Evolutionary conservation across 2,888 invertebrate genomes (phyloP), one percentile per base, ranked within the genome.

Genomic region (Gymnocheta viridis): DNA sequence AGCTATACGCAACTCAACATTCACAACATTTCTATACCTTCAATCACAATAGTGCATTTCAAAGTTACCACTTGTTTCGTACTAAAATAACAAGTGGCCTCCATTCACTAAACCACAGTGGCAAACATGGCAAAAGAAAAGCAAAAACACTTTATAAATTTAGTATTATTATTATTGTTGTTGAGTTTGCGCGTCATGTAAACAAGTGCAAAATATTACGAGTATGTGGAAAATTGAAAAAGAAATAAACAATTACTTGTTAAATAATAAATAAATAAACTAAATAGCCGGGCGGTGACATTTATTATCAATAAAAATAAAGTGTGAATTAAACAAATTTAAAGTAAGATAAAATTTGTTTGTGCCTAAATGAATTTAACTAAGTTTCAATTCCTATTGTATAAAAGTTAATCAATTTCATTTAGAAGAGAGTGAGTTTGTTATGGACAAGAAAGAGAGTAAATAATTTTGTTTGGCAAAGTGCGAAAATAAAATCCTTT

Each of bases 111-210:
- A 47, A 72, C n/a, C 72, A 60, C 32, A 41, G 62, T 41, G 29
- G 10, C 17, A 27, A 66, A 76, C 51, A 6, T 44, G 32, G 17
- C n/a, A 54, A 49, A 32, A 51, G 9, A 17, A 56, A 58, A 67
- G 47, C 2, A 60, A 32, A 14, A 66, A 56, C 2, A 19, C n/a
- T 56, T 35, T 5, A 19, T 12, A 80, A 73, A 22, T 41, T 73
- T 27, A 77, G 64, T 76, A 10, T 66, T 51, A 49, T 72, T 64
- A 4, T 54, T 54, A 56, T 67, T 73, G 64, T 70, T 82, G 79
- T 47, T 79, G 78, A 82, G 82, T 74, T 82, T 82, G 82, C 82
- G 82, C 82, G 79, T 82, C 73, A 17, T 54, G 24, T 29, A 56
- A 66, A 73, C 54, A 78, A 82, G 47, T 69, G 54, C 22, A 58